Percentiles rank a stretch among this genome's conserved stretches.
phyloP scores from a whole-genome alignment of 2,113 vertebrate genomes.

The Triplophysa dalaica region DNA sequence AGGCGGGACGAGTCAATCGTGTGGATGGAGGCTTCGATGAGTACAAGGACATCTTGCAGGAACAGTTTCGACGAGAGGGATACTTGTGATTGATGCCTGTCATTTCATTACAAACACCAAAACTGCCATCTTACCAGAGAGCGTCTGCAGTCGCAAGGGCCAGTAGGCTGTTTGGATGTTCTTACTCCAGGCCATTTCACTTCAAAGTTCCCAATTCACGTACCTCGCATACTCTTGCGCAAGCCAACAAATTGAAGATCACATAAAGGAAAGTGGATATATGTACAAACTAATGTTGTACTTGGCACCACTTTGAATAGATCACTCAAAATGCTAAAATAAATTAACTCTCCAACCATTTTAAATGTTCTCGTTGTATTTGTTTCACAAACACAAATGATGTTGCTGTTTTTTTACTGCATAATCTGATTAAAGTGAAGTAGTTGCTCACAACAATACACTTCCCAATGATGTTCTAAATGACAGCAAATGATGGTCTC shows the following conservation, averaged over 20 bases:
- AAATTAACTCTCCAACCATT: conserved; percentile 20
- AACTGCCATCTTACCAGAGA: background rate
- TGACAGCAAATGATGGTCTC: no score
- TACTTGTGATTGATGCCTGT: conserved; percentile 80
- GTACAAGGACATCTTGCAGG: conserved; percentile 91
- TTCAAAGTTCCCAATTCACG: background rate
- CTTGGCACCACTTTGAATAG: conserved; percentile 13
- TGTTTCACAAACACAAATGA: background rate
- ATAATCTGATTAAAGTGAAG: no score
- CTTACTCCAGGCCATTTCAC: background rate
- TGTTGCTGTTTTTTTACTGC: no score
- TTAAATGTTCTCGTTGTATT: background rate
- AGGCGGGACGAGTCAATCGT: conserved; percentile 75
- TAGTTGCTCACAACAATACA: no score
- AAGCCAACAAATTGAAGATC: background rate
- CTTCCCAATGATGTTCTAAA: no score
- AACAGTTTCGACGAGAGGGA: conserved; percentile 95
- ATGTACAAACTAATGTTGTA: conserved; percentile 16
- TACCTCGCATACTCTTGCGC: background rate
- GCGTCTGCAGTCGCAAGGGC: background rate
- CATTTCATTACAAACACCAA: background rate
- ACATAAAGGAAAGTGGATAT: conserved; percentile 5
- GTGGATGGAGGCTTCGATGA: conserved; percentile 96
- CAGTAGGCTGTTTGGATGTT: conserved; percentile 8
- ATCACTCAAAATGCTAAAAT: conserved; percentile 11